phyloP scores from a whole-genome alignment of 2,113 vertebrate genomes.

The Danionella cerebrum region DNA sequence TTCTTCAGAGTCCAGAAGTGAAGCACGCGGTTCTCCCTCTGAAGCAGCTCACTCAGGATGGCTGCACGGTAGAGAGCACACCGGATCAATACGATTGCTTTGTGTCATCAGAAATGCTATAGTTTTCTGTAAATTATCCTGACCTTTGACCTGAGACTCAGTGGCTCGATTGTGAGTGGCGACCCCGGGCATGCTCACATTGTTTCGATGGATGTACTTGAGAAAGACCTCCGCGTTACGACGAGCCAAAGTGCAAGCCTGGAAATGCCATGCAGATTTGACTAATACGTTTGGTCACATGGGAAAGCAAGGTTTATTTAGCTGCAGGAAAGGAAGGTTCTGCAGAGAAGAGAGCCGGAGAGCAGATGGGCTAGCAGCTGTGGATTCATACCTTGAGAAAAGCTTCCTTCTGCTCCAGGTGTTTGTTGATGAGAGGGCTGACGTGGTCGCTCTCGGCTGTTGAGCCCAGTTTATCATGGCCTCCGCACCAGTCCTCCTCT shows the following conservation, averaged over 20 bases:
- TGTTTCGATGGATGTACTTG: conserved; percentile 98
- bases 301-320: neutral
- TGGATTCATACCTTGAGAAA: conserved; percentile 70
- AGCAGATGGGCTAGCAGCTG: too few relatives aligned
- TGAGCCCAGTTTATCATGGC: conserved; percentile 83
- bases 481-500: conserved; percentile 98
- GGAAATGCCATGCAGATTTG: neutral
- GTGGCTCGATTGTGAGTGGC: conserved; percentile 89
- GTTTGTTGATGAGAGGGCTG: conserved; percentile 91
- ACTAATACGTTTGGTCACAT: neutral
- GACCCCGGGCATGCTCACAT: conserved; percentile 90
- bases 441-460: conserved; percentile 79
- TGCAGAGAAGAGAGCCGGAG: too few relatives aligned
- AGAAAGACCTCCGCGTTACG: conserved; percentile 94
- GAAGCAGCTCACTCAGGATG: conserved; percentile 90
- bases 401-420: conserved; percentile 97
- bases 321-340: too few relatives aligned
- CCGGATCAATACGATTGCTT: conserved; percentile 11
- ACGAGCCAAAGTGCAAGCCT: conserved; percentile 93
- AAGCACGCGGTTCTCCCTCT: conserved; percentile 92
- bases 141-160: conserved; percentile 97
- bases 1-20: conserved; percentile 99
- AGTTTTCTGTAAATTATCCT: too few relatives aligned
- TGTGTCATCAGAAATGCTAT: too few relatives aligned
- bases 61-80: conserved; percentile 56